Percentiles rank a stretch among this genome's conserved stretches.
Evolutionary conservation across 2,888 invertebrate species (phyloP).

Genomic region (Spialia ferax): DNA sequence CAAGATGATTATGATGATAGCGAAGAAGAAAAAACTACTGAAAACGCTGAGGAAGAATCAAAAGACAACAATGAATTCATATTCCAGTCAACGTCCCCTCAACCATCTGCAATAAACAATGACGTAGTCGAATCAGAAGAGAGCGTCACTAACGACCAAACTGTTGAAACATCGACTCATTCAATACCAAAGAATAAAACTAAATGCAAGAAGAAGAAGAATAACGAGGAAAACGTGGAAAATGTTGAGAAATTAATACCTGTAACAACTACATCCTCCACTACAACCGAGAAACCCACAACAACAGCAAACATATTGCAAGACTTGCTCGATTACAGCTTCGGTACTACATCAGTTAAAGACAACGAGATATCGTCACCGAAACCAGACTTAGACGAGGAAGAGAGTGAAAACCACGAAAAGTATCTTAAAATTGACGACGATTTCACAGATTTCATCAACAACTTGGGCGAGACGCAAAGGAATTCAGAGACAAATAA

Average conservation of each 20-base stretch:
- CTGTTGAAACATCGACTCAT: slow-evolving; percentile 52
- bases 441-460: slow-evolving; percentile 70
- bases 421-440: slow-evolving; percentile 63
- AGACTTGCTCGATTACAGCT: slow-evolving; percentile 67
- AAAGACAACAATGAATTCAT: slow-evolving; percentile 68
- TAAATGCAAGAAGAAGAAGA: slow-evolving; percentile 78
- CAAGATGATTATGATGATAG: slow-evolving; percentile 49
- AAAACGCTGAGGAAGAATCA: slow-evolving; percentile 51
- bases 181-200: slow-evolving; percentile 67
- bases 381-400: slow-evolving; percentile 55
- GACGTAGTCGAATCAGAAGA: slow-evolving; percentile 54
- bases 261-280: slow-evolving; percentile 46
- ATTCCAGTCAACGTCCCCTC: slow-evolving; percentile 57
- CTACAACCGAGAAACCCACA: slow-evolving; percentile 52
- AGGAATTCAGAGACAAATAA: slow-evolving; percentile 45
- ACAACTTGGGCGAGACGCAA: slow-evolving; percentile 58
- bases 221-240: slow-evolving; percentile 52
- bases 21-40: slow-evolving; percentile 44
- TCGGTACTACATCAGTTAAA: slow-evolving; percentile 55
- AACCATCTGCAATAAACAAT: slow-evolving; percentile 53
- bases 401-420: slow-evolving; percentile 62
- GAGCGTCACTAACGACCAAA: slow-evolving; percentile 53
- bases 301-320: slow-evolving; percentile 64
- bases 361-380: slow-evolving; percentile 45
- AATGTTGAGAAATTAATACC: slow-evolving; percentile 14